These are phyloP conservation scores for Xanthia togata DNA, from an alignment of 2,888 invertebrate genomes.

Conservation along the genomic window DNA sequence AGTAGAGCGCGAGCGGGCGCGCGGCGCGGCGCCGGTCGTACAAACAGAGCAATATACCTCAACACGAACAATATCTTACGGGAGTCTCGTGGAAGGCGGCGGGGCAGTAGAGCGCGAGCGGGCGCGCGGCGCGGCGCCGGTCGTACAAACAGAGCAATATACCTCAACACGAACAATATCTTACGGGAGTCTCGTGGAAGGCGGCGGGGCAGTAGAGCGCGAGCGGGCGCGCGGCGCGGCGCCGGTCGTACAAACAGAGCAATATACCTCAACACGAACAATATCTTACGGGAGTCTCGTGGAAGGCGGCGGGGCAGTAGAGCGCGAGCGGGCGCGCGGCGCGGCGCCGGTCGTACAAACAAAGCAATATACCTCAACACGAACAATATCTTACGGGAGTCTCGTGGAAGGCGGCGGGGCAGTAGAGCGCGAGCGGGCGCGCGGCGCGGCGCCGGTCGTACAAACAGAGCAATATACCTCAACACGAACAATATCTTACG, in stretches of 20 bases:
- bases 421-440: slow-evolving; percentile 91
- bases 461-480: too few relatives aligned
- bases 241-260: slow-evolving; percentile 94
- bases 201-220: slow-evolving; percentile 91
- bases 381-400: slow-evolving; percentile 66
- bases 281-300: slow-evolving; percentile 65
- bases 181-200: slow-evolving; percentile 68
- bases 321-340: slow-evolving; percentile 87
- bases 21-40: slow-evolving; percentile 92
- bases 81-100: slow-evolving; percentile 63
- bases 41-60: too few relatives aligned
- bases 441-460: slow-evolving; percentile 92
- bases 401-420: slow-evolving; percentile 84
- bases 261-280: too few relatives aligned
- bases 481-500: slow-evolving; percentile 70
- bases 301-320: slow-evolving; percentile 90
- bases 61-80: slow-evolving; percentile 70
- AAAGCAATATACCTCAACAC: too few relatives aligned
- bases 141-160: too few relatives aligned
- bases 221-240: slow-evolving; percentile 89
- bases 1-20: slow-evolving; percentile 91
- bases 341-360: slow-evolving; percentile 94
- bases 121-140: slow-evolving; percentile 89
- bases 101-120: slow-evolving; percentile 92
- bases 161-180: too few relatives aligned